Evolutionary conservation across 2,113 vertebrate species (phyloP).

Genomic region (Alexandromys fortis): DNA sequence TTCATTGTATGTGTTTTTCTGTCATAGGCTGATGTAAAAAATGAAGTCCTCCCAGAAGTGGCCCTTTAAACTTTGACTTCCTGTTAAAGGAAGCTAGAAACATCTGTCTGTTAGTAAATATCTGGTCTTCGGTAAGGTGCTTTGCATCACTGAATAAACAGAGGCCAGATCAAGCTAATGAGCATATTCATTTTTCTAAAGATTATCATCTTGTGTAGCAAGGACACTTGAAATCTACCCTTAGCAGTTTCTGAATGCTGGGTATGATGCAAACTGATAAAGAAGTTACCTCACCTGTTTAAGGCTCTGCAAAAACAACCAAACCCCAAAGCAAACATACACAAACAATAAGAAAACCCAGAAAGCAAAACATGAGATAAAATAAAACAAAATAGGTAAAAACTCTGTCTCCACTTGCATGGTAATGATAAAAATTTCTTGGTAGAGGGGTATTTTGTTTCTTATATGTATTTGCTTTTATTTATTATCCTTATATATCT

Average conservation of each 20-base stretch:
- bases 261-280: neutral
- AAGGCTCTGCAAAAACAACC: neutral
- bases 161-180: neutral
- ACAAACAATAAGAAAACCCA: neutral
- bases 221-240: neutral
- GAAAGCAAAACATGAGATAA: neutral
- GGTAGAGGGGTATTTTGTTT: neutral
- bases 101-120: neutral
- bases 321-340: neutral
- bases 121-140: neutral
- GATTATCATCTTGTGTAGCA: neutral
- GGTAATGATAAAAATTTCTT: neutral
- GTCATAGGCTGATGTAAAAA: neutral
- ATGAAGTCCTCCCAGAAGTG: neutral
- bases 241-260: neutral
- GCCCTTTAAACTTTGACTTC: neutral
- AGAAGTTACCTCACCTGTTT: neutral
- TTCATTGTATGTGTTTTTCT: neutral
- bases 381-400: neutral
- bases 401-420: neutral
- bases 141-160: neutral
- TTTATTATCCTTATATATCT: neutral
- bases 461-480: neutral
- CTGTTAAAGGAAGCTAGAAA: neutral
- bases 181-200: neutral